Conservation (phyloP, 2,797 vertebrate species). For the Pipistrellus pygmaeus region DNA sequence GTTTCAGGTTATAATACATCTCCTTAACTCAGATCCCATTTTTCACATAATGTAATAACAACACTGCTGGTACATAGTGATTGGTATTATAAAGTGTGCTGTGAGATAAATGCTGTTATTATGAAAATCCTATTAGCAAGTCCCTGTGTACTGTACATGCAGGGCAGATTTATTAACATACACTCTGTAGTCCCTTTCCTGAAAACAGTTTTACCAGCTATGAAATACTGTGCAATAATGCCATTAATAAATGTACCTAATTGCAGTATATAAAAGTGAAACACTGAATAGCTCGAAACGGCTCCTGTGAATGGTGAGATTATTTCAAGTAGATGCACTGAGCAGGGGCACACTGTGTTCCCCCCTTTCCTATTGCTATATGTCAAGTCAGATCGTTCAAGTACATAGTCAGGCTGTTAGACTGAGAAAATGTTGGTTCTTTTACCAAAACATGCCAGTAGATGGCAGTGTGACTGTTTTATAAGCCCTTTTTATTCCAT, state of each 20-base stretch:
- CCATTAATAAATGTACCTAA: conserved; percentile 86
- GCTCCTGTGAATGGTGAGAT: conserved; percentile 79
- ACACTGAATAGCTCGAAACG: conserved; percentile 75
- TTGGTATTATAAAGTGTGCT: conserved; percentile 81
- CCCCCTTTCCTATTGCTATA: conserved; percentile 39
- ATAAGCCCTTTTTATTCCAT: conserved; percentile 77
- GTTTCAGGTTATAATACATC: conserved; percentile 53
- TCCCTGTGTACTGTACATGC: conserved; percentile 66
- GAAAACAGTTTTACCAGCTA: conserved; percentile 82
- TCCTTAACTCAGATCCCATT: conserved; percentile 82
- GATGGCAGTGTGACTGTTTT: conserved; percentile 91
- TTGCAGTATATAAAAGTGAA: conserved; percentile 82
- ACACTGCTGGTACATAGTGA: conserved; percentile 74
- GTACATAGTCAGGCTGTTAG: conserved; percentile 54
- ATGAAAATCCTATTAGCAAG: conserved; percentile 87
- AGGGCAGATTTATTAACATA: conserved; percentile 84
- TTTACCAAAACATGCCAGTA: conserved; percentile 87
- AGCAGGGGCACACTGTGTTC: neutral
- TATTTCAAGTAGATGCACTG: conserved; percentile 73
- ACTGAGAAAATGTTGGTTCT: conserved; percentile 76
- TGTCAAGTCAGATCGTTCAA: conserved; percentile 70
- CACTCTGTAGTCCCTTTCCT: conserved; percentile 82
- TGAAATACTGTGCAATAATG: conserved; percentile 84
- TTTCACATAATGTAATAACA: conserved; percentile 79
- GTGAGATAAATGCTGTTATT: conserved; percentile 86